Evolutionary conservation across 1,140 invertebrate genomes (phyloP).

Genomic region (Drosophila chauvacae): DNA sequence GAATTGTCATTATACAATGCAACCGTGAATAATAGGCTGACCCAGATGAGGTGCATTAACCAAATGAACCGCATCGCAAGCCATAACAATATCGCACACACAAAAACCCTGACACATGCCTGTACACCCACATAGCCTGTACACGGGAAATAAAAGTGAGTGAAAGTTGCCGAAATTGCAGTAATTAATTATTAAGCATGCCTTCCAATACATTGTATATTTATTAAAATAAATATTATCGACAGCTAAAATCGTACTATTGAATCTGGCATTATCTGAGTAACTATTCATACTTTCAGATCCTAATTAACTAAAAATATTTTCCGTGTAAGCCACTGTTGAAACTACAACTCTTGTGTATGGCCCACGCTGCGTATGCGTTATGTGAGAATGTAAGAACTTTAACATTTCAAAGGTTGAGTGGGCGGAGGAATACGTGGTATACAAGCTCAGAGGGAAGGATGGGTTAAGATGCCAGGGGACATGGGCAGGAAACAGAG

Average conservation of each 20-base stretch:
- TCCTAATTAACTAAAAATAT: not conserved
- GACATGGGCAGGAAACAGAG: not conserved
- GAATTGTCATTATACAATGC: conserved; percentile 62
- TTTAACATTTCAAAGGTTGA: conserved; percentile 20
- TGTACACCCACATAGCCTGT: not conserved
- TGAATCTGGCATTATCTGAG: not conserved
- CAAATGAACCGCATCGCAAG: conserved; percentile 76
- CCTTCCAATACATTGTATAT: not conserved
- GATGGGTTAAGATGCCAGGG: not conserved
- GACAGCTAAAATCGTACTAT: not conserved
- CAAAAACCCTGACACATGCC: conserved; percentile 10
- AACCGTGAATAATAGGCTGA: conserved; percentile 72
- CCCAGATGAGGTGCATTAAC: conserved; percentile 73
- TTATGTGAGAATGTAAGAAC: conserved; percentile 33
- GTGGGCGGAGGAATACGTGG: not conserved
- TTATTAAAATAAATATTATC: not conserved
- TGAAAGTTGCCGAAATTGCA: not conserved
- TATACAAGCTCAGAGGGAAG: not conserved
- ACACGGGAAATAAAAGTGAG: not conserved
- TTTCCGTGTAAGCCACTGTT: not conserved
- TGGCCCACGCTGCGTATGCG: conserved; percentile 58
- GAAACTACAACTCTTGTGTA: not conserved
- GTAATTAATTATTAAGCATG: not conserved
- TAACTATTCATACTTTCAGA: not conserved
- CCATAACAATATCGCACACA: conserved; percentile 47